phyloP scores from a whole-genome alignment of 2,888 invertebrate species.

The Perdita meconis region DNA sequence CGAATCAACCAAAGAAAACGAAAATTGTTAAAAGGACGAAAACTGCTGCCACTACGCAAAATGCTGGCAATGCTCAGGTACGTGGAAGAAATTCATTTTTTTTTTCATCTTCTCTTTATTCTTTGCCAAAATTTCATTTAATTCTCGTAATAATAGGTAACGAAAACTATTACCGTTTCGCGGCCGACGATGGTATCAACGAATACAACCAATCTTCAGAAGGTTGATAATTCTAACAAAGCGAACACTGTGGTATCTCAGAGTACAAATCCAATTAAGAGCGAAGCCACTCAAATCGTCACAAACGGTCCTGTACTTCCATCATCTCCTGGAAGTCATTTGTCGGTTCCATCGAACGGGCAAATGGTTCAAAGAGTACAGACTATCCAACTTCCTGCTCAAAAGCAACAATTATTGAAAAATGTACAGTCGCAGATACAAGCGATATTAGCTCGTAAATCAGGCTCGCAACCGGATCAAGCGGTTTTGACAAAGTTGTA shows the following conservation, averaged over 20 bases:
- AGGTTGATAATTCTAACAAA: slow-evolving; percentile 74
- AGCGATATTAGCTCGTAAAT: slow-evolving; percentile 86
- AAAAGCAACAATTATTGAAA: slow-evolving; percentile 88
- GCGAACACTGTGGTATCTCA: slow-evolving; percentile 72
- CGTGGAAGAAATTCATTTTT: slow-evolving; percentile 6
- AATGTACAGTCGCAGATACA: slow-evolving; percentile 87
- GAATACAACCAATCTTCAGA: slow-evolving; percentile 67
- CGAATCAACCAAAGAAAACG: slow-evolving; percentile 77
- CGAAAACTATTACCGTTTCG: slow-evolving; percentile 74
- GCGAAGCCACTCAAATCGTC: slow-evolving; percentile 74
- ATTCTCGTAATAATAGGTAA: slow-evolving; percentile 66
- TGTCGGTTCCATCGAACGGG: slow-evolving; percentile 75
- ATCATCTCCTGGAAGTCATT: slow-evolving; percentile 70
- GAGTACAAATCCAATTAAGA: slow-evolving; percentile 76
- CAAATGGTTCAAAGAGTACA: slow-evolving; percentile 87
- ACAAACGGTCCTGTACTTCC: slow-evolving; percentile 74
- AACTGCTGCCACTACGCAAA: slow-evolving; percentile 74
- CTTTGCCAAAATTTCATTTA: background rate
- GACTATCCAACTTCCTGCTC: slow-evolving; percentile 90
- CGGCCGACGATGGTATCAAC: slow-evolving; percentile 74
- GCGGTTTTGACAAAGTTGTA: slow-evolving; percentile 86
- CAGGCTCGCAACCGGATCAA: slow-evolving; percentile 86
- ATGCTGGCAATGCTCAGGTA: slow-evolving; percentile 69
- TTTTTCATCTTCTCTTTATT: slow-evolving; percentile 3
- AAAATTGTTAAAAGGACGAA: slow-evolving; percentile 80